These are phyloP conservation scores for Salvator merianae DNA, from an alignment of 2,113 vertebrate genomes.

Conservation along the genomic window DNA sequence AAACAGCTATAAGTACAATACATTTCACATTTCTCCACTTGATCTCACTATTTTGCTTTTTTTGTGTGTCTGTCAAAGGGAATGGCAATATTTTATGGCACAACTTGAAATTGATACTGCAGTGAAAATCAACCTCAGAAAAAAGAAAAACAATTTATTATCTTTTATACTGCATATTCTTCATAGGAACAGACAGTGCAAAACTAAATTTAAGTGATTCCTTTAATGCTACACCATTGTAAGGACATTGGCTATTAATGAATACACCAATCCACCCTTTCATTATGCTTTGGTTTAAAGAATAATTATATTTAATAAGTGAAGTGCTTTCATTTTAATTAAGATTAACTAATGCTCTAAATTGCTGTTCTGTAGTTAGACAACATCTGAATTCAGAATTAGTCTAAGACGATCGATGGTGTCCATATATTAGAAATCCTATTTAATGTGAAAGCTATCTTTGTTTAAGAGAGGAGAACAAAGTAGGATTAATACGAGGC, in stretches of 20 bases:
- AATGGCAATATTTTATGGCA: not conserved
- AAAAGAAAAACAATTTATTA: not conserved
- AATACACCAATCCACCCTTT: conserved; percentile 15
- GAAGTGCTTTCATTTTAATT: conserved; percentile 52
- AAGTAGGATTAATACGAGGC: conserved; percentile 3
- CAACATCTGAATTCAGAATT: conserved; percentile 44
- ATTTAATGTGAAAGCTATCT: conserved; percentile 9
- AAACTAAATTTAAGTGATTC: not conserved
- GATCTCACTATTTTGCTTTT: not conserved
- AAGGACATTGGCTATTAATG: conserved; percentile 22
- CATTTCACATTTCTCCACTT: not conserved
- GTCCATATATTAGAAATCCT: not conserved
- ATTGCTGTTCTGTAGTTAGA: not conserved
- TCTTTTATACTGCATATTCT: too few relatives aligned
- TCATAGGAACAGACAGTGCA: not conserved
- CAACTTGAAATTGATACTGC: not conserved
- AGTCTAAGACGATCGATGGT: conserved; percentile 10
- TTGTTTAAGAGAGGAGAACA: not conserved
- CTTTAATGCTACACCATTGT: not conserved
- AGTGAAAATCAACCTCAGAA: not conserved
- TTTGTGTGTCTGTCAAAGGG: not conserved
- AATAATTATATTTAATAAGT: conserved; percentile 41
- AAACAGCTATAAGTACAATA: not conserved
- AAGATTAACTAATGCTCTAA: conserved; percentile 38
- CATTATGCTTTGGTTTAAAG: conserved; percentile 45